Evolutionary conservation across 2,888 invertebrate genomes (phyloP).

Genomic region (Uropetala carovei): DNA sequence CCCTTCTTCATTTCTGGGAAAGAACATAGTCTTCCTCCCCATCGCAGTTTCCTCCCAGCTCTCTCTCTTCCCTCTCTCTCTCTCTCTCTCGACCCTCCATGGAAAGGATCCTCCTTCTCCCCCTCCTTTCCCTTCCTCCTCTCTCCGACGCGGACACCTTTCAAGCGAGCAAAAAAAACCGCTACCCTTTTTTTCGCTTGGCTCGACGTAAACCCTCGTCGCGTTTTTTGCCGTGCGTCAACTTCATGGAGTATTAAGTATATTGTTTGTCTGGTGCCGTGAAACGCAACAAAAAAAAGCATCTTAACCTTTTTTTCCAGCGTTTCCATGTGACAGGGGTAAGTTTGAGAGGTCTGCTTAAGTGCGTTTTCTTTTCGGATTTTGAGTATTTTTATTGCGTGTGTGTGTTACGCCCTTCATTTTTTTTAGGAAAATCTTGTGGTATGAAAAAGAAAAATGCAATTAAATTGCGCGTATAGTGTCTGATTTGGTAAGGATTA

Average conservation of each 20-base stretch:
- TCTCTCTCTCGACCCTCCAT: too few relatives aligned
- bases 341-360: background rate
- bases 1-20: too few relatives aligned
- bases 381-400: background rate
- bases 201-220: background rate
- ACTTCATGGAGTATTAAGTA: conserved; percentile 12
- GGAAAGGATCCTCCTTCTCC: too few relatives aligned
- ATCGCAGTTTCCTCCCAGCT: background rate
- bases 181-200: background rate
- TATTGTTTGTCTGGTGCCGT: background rate
- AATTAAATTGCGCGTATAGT: too few relatives aligned
- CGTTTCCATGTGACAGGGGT: background rate
- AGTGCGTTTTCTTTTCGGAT: background rate
- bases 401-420: background rate
- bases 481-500: too few relatives aligned
- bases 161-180: background rate
- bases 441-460: too few relatives aligned
- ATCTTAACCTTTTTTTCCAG: background rate
- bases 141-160: background rate
- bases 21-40: background rate
- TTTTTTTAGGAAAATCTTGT: too few relatives aligned
- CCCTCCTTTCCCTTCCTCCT: background rate
- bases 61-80: background rate
- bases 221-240: background rate
- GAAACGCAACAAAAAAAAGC: background rate